Evolutionary conservation across 1,140 invertebrate genomes (phyloP).

Genomic region (Eriocheir sinensis): DNA sequence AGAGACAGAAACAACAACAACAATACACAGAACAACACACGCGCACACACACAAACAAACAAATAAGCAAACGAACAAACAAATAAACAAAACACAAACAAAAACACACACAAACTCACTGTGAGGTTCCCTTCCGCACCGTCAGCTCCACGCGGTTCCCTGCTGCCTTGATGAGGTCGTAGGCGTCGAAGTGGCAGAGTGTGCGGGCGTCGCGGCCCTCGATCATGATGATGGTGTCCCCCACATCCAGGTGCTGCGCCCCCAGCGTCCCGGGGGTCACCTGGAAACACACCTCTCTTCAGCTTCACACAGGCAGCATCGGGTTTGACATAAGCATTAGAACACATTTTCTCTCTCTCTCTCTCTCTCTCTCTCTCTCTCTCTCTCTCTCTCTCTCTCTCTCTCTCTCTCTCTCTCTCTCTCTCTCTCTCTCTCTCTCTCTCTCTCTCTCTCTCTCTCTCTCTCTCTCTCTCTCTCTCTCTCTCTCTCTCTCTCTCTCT

Average conservation of each 20-base stretch:
- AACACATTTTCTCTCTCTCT: slow-evolving; percentile 45
- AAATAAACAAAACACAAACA: not conserved
- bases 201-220: slow-evolving; percentile 79
- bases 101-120: slow-evolving; percentile 23
- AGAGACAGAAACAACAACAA: too few relatives aligned
- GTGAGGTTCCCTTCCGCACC: slow-evolving; percentile 78
- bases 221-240: slow-evolving; percentile 80
- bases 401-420: slow-evolving; percentile 27
- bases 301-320: not conserved
- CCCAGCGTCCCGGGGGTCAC: slow-evolving; percentile 79
- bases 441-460: slow-evolving; percentile 44
- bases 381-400: slow-evolving; percentile 11
- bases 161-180: slow-evolving; percentile 78
- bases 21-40: too few relatives aligned
- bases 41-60: not conserved
- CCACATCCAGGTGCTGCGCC: slow-evolving; percentile 78
- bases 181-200: slow-evolving; percentile 79
- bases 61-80: not conserved
- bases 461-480: slow-evolving; percentile 57
- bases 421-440: slow-evolving; percentile 45
- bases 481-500: slow-evolving; percentile 55
- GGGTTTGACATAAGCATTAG: not conserved
- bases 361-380: slow-evolving; percentile 56
- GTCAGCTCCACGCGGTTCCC: slow-evolving; percentile 80
- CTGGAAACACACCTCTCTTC: slow-evolving; percentile 51